phyloP scores from a whole-genome alignment of 2,113 vertebrate genomes.

The Oplegnathus fasciatus region DNA sequence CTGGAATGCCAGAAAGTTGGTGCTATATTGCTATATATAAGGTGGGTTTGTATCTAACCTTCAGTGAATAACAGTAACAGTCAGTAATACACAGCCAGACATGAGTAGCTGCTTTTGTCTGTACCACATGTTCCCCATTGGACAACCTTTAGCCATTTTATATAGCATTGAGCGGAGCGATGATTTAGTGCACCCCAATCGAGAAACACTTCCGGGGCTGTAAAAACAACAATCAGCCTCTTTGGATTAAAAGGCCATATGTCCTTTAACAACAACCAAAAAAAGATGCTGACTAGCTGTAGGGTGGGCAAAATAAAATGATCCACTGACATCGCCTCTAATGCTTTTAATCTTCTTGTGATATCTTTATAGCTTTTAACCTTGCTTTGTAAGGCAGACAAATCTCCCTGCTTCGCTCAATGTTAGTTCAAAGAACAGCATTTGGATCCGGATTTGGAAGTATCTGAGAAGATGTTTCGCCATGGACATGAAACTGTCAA shows the following conservation, averaged over 20 bases:
- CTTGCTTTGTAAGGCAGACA: constrained; percentile 64
- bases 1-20: neutral
- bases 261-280: constrained; percentile 74
- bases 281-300: constrained; percentile 73
- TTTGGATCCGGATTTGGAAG: constrained; percentile 35
- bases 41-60: constrained; percentile 17
- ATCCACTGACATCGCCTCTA: constrained; percentile 72
- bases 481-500: neutral
- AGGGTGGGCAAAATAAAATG: constrained; percentile 69
- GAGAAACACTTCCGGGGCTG: constrained; percentile 77
- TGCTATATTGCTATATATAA: constrained; percentile 10
- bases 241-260: constrained; percentile 78
- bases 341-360: constrained; percentile 78
- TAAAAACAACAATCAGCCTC: constrained; percentile 82
- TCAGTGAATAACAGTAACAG: constrained; percentile 1
- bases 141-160: constrained; percentile 64
- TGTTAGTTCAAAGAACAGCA: constrained; percentile 48
- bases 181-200: constrained; percentile 77
- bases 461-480: neutral
- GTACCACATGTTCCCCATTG: constrained; percentile 19
- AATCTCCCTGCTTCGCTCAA: constrained; percentile 29
- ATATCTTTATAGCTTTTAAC: constrained; percentile 78
- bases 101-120: constrained; percentile 36
- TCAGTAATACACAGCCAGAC: neutral
- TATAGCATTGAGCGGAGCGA: constrained; percentile 44